These are phyloP conservation scores for Hycleus phaleratus DNA, from an alignment of 1,140 invertebrate genomes.

Conservation along the genomic window DNA sequence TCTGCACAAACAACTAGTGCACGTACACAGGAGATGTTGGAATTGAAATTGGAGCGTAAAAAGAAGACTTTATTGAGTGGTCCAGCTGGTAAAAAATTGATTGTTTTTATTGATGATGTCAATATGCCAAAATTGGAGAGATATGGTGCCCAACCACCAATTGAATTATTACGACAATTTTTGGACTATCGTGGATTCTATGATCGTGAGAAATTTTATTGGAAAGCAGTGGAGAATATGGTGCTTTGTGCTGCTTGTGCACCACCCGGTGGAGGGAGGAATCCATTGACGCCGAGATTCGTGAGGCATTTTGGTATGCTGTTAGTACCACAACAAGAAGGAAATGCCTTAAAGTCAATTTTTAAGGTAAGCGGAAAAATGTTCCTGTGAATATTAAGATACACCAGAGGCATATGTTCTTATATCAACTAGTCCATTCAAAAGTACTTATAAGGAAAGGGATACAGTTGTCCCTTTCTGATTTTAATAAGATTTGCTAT, in stretches of 20 bases:
- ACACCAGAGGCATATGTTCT: too few relatives aligned
- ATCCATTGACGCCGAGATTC: constrained; percentile 74
- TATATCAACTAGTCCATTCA: too few relatives aligned
- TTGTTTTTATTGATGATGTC: constrained; percentile 87
- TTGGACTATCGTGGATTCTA: constrained; percentile 78
- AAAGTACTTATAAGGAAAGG: too few relatives aligned
- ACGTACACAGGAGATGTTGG: constrained; percentile 73
- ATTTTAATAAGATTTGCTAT: neutral
- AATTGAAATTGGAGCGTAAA: constrained; percentile 71
- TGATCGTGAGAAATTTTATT: constrained; percentile 77
- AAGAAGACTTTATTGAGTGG: constrained; percentile 76
- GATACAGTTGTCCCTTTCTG: too few relatives aligned
- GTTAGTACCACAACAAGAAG: constrained; percentile 64
- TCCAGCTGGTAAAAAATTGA: constrained; percentile 71
- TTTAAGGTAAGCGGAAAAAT: constrained; percentile 50
- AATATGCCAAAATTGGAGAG: constrained; percentile 82
- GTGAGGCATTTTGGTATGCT: constrained; percentile 77
- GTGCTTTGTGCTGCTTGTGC: constrained; percentile 77
- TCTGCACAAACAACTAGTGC: constrained; percentile 81
- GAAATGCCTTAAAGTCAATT: constrained; percentile 71
- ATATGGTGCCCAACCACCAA: constrained; percentile 83
- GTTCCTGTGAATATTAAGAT: too few relatives aligned
- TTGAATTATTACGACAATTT: constrained; percentile 78
- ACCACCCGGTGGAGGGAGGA: constrained; percentile 80
- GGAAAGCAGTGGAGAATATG: constrained; percentile 80